These are phyloP conservation scores for Oncorhynchus nerka DNA, from an alignment of 2,113 vertebrate species.

Conservation along the genomic window DNA sequence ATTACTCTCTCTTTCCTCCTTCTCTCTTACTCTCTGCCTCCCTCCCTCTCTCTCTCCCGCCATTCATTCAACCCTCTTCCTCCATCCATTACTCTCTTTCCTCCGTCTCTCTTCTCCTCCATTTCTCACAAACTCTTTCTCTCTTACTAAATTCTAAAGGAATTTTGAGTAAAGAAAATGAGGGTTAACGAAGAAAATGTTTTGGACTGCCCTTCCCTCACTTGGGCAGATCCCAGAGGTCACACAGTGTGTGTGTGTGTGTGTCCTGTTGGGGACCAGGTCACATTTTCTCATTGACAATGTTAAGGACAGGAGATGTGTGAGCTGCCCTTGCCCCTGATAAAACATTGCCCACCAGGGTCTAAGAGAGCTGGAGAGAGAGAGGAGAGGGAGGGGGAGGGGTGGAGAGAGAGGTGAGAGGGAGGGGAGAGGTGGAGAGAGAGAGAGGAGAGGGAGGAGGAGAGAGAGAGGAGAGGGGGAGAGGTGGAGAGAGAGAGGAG, in stretches of 20 bases:
- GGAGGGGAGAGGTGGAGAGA: no score
- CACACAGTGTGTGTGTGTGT: no score
- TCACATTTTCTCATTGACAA: constrained; percentile 29
- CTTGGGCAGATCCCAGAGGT: neutral
- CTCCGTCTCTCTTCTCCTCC: neutral
- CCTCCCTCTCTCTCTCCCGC: neutral
- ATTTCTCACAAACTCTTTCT: constrained; percentile 43
- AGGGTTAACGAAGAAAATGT: constrained; percentile 28
- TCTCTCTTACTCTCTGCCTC: no score
- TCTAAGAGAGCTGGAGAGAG: neutral
- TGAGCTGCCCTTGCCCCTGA: constrained; percentile 6
- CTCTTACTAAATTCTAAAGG: constrained; percentile 1
- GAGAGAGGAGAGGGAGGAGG: no score
- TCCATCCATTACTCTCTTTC: no score
- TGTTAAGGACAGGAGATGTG: constrained; percentile 18
- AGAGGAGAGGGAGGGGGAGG: no score
- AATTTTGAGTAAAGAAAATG: constrained; percentile 14
- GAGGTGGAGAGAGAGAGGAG: no score
- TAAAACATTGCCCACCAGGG: constrained; percentile 33
- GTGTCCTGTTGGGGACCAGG: neutral
- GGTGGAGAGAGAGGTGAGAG: no score
- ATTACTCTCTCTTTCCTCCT: neutral
- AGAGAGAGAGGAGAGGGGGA: no score
- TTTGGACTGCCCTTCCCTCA: neutral
- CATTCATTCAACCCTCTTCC: constrained; percentile 10